Base-by-base conservation (phyloP, 2,113 vertebrate species). In the Ammodytes dubius region DNA sequence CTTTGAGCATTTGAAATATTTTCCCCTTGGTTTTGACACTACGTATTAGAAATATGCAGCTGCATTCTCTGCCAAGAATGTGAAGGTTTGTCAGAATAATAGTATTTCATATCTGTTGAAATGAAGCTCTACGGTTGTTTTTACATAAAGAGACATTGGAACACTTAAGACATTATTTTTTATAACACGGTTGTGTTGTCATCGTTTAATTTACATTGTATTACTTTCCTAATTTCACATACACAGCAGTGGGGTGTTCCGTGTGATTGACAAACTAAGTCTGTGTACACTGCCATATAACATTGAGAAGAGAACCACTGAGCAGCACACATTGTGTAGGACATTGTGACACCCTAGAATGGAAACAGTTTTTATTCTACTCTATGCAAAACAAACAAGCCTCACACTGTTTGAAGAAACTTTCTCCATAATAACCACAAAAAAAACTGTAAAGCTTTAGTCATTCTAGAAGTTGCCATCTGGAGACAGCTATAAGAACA, bases 381-480 rank as follows among this genome's bases (percentile, higher is more conserved):
- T 54, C 12, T 43, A 50, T 40, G 35, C 45, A 68, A 61, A 86
- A 64, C 27, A 83, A 54, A 74, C 56, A 86, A 59, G 12, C 65
- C n/a, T 68, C 45, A 74, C 73, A 83, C 58, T 57, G 50, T 71
- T 50, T 35, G 17, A 52, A 66, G 71, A 52, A n/a, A 4, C 1
- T 0, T n/a, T 39, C 40, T 73, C 39, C n/a, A 70, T 52, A 67
- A 74, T 71, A 72, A 73, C 27, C 46, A 79, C 19, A 70, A 27
- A 27, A 27, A 27, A 27, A 37, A 67, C 12, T 66, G 50, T 45
- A 42, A 78, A 71, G 67, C 61, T 73, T 70, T 2, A 53, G 13
- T 71, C 52, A 77, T 85, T 86, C n/a, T 27, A 27, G 66, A 70
- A 77, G 71, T 57, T 82, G 46, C 49, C 76, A 65, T 79, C 52